Conservation (phyloP, 2,888 invertebrate species). For the Maniola hyperantus region DNA sequence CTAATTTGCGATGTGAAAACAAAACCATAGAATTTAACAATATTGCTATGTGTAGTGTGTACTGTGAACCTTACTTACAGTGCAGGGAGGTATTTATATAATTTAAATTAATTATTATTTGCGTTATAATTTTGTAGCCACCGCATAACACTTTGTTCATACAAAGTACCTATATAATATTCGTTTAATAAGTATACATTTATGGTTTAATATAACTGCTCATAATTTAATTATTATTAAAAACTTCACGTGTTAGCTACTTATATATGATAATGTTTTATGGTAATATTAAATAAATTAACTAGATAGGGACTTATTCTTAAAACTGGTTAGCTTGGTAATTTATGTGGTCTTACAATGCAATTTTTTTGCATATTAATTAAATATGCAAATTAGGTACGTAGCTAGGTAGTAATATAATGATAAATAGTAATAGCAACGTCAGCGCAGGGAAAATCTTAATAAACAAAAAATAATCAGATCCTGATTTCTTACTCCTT, state of each 20-base stretch:
- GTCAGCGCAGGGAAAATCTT: neutral
- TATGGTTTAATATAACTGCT: too few relatives aligned
- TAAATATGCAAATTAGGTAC: neutral
- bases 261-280: neutral
- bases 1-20: too few relatives aligned
- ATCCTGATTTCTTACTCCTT: too few relatives aligned
- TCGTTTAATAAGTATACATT: too few relatives aligned
- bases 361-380: conserved; percentile 6
- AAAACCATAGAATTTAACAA: too few relatives aligned
- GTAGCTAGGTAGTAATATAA: neutral
- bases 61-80: too few relatives aligned
- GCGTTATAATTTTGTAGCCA: too few relatives aligned
- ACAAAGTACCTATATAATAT: too few relatives aligned
- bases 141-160: too few relatives aligned
- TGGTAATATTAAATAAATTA: conserved; percentile 8
- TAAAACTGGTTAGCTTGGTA: conserved; percentile 10
- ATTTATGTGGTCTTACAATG: conserved; percentile 4
- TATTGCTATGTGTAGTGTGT: too few relatives aligned
- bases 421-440: neutral
- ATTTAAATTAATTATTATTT: too few relatives aligned
- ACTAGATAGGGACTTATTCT: neutral
- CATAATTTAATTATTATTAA: neutral
- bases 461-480: neutral
- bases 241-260: conserved; percentile 1
- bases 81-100: too few relatives aligned